phyloP scores from a whole-genome alignment of 2,888 invertebrate genomes.

The Gymnoscelis rufifasciata region DNA sequence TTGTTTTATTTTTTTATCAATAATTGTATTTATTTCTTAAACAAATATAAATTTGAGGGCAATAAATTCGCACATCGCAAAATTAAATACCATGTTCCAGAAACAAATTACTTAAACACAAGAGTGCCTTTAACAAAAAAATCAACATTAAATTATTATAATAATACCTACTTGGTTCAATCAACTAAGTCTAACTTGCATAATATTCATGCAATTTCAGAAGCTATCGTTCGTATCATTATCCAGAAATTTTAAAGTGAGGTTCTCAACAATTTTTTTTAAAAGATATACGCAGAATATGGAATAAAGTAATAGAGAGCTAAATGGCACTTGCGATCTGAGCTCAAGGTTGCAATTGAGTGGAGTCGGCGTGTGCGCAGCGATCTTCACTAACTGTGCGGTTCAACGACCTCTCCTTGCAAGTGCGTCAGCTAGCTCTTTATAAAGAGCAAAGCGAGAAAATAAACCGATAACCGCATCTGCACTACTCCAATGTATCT shows the following conservation, averaged over 20 bases:
- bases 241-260: too few relatives aligned
- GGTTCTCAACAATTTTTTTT: too few relatives aligned
- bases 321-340: constrained; percentile 25
- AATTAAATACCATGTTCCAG: constrained; percentile 1
- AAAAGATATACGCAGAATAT: too few relatives aligned
- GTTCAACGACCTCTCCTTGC: constrained; percentile 61
- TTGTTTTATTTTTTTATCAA: too few relatives aligned
- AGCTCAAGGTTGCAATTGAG: constrained; percentile 57
- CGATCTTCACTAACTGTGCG: constrained; percentile 49
- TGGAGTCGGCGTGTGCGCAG: constrained; percentile 50
- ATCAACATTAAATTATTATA: not conserved
- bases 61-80: constrained; percentile 10
- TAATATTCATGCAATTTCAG: not conserved
- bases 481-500: constrained; percentile 51
- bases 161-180: not conserved
- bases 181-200: not conserved
- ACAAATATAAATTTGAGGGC: too few relatives aligned
- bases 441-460: constrained; percentile 73
- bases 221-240: not conserved
- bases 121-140: not conserved
- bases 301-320: constrained; percentile 12
- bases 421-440: constrained; percentile 71
- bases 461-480: constrained; percentile 72
- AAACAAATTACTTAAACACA: not conserved
- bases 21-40: too few relatives aligned